Evolutionary conservation across 1,140 invertebrate species (phyloP).

Genomic region (Leptinotarsa texana): DNA sequence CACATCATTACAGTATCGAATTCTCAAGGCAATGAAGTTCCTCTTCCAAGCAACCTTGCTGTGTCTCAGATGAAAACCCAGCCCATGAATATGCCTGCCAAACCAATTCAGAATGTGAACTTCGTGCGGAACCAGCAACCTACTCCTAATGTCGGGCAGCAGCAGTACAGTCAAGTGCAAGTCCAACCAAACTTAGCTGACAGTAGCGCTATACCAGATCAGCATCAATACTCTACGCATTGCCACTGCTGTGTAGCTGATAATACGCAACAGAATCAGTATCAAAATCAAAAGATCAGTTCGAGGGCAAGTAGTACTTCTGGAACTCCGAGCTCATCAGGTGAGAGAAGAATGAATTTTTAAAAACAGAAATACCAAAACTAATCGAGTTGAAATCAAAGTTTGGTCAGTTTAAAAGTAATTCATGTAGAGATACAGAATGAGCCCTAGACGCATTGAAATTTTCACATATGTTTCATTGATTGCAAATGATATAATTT

Average conservation of each 20-base stretch:
- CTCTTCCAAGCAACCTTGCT: constrained; percentile 57
- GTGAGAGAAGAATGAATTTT: background rate
- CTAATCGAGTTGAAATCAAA: too few species aligned
- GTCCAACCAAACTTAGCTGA: constrained; percentile 52
- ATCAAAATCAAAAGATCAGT: constrained; percentile 31
- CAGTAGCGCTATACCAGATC: constrained; percentile 60
- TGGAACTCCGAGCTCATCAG: constrained; percentile 58
- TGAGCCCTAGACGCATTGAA: too few species aligned
- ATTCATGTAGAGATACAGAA: too few species aligned
- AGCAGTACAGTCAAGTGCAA: constrained; percentile 37
- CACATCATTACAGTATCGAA: constrained; percentile 40
- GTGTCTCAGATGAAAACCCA: constrained; percentile 44
- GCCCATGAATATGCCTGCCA: constrained; percentile 18
- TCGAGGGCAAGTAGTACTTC: constrained; percentile 51
- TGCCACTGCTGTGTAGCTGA: constrained; percentile 55
- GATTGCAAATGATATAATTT: too few species aligned
- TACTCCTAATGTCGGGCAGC: constrained; percentile 23
- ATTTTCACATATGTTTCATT: too few species aligned
- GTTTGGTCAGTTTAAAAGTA: too few species aligned
- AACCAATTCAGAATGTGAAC: constrained; percentile 34
- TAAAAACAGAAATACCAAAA: too few species aligned
- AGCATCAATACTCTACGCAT: constrained; percentile 43
- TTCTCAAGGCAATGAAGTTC: constrained; percentile 53
- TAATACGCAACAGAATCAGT: constrained; percentile 31
- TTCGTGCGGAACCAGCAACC: constrained; percentile 16